Base-by-base conservation (phyloP, 2,888 invertebrate genomes). In the Microctonus brassicae region DNA sequence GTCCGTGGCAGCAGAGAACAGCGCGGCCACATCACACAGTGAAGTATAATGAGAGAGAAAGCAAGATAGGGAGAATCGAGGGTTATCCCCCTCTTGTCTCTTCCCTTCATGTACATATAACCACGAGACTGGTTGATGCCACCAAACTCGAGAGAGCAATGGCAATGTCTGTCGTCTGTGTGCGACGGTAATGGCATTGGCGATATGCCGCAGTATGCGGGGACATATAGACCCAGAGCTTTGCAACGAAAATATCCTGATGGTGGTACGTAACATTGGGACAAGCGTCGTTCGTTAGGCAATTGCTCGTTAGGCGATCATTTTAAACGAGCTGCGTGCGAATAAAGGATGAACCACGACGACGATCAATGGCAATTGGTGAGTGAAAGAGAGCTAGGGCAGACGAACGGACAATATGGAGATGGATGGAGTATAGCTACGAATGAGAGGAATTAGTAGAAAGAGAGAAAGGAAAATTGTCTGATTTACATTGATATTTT, bases 271-370 rank as follows among this genome's bases (percentile, higher is more conserved):
- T n/a, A n/a, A 47, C 20, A 39, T 42, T 13, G 22, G 58, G 64
- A 70, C 70, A 70, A 70, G 57, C 58, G 64, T 39, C 62, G 69
- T 70, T 70, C 70, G 64, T 70, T 70, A 70, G 47, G 70, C 65
- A 64, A 70, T 70, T 65, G 70, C 70, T 70, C 70, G 64, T 70
- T 70, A 70, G 64, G 20, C 33, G 33, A 47, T 64, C 55, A 64
- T 64, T 70, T 64, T 64, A 58, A 70, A 70, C 42, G 64, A 26
- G 39, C 10, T 26, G 24, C 5, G 36, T 57, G 42, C 1, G 17
- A 55, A 39, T 52, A 33, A 20, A 34, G 69, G 24, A 34, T 22
- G 53, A 36, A 11, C 36, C 22, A 36, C 47, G 17, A 47, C 29
- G 58, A 58, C 29, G 58, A 58, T 58, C 58, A 58, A 58, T 58